phyloP scores from a whole-genome alignment of 2,888 invertebrate species.

The Drosophila sordidula region DNA sequence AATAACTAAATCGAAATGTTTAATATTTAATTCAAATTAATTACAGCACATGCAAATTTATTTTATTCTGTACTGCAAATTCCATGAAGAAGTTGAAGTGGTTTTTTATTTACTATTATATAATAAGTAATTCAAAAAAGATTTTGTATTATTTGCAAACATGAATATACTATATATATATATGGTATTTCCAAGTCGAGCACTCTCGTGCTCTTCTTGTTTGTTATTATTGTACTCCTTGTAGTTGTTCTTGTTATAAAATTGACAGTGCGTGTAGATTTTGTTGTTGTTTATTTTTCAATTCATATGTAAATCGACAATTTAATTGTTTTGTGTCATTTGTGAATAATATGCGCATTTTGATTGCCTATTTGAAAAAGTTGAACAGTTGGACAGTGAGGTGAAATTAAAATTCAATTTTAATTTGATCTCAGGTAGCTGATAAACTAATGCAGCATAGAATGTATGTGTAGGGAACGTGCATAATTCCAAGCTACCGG shows the following conservation, averaged over 20 bases:
- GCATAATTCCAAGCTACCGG: background rate
- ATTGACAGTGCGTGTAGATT: slow-evolving; percentile 3
- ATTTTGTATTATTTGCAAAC: too few species aligned
- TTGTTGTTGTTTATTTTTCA: slow-evolving; percentile 33
- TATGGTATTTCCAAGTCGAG: background rate
- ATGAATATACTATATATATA: too few species aligned
- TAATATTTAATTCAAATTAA: too few species aligned
- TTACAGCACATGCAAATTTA: too few species aligned
- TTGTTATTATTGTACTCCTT: background rate
- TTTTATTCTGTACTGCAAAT: too few species aligned
- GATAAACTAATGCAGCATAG: background rate
- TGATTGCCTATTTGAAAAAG: slow-evolving; percentile 41
- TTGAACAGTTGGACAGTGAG: background rate
- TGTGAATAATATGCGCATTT: slow-evolving; percentile 48
- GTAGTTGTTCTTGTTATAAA: background rate
- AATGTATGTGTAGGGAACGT: background rate
- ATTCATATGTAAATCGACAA: slow-evolving; percentile 52
- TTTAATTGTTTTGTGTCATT: slow-evolving; percentile 50
- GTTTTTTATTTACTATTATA: too few species aligned
- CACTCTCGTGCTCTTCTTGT: background rate
- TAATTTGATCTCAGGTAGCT: slow-evolving; percentile 12
- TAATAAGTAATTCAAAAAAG: too few species aligned
- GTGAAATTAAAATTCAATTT: slow-evolving; percentile 23
- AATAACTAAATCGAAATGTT: too few species aligned
- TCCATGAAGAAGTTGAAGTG: too few species aligned